Conservation (phyloP, 2,888 invertebrate species). For the Sarcophaga carnaria region DNA sequence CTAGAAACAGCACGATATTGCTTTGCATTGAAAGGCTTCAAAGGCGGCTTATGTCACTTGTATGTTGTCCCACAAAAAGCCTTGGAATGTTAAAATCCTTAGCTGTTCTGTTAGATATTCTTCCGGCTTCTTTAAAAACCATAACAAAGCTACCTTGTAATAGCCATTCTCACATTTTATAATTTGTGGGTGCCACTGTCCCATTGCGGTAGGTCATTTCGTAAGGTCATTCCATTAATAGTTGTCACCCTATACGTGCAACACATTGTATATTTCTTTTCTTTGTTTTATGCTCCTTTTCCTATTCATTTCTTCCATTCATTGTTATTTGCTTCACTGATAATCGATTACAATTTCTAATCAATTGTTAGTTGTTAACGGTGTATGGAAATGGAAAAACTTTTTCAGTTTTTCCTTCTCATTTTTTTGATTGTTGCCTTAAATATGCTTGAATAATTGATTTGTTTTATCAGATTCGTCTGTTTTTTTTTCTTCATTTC, state of each 20-base stretch:
- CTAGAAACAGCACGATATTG: constrained; percentile 57
- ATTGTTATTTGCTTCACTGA: constrained; percentile 51
- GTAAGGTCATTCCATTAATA: constrained; percentile 25
- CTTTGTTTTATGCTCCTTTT: background rate
- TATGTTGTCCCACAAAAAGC: background rate
- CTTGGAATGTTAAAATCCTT: background rate
- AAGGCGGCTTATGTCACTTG: constrained; percentile 55
- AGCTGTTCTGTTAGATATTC: constrained; percentile 38
- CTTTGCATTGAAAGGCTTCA: constrained; percentile 18
- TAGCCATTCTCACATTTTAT: constrained; percentile 33
- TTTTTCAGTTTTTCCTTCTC: constrained; percentile 16
- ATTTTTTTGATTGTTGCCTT: background rate
- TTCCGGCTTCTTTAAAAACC: constrained; percentile 61
- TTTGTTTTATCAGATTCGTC: constrained; percentile 50
- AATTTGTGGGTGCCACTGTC: constrained; percentile 2
- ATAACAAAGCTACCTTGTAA: background rate
- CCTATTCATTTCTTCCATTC: constrained; percentile 32
- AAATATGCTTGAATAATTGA: constrained; percentile 68
- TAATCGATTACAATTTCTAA: constrained; percentile 59
- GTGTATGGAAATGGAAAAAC: constrained; percentile 15
- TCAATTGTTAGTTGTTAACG: constrained; percentile 44
- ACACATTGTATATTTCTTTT: background rate
- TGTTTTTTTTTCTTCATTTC: constrained; percentile 4
- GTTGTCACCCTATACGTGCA: constrained; percentile 43
- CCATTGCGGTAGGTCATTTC: constrained; percentile 45